phyloP scores from a whole-genome alignment of 2,888 invertebrate genomes.

The Empis livida region DNA sequence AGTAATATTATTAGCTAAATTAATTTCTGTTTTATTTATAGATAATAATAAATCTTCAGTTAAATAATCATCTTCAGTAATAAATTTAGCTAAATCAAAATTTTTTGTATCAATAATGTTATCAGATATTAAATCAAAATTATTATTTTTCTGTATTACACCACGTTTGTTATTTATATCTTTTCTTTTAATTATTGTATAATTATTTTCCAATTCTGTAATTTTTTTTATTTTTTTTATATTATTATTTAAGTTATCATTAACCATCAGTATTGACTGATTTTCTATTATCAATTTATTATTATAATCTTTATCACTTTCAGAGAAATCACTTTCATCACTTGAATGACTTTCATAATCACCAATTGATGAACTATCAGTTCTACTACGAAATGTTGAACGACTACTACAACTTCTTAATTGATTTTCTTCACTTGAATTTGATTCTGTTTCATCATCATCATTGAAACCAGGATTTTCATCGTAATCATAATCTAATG shows the following conservation, averaged over 20 bases:
- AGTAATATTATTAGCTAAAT: too few species aligned
- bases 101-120: conserved; percentile 23
- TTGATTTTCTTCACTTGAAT: conserved; percentile 4
- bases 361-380: conserved; percentile 32
- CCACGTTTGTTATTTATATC: background rate
- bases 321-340: conserved; percentile 26
- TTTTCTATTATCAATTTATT: background rate
- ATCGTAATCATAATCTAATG: conserved; percentile 6
- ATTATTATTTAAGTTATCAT: background rate
- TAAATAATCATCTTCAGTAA: conserved; percentile 31
- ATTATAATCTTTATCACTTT: conserved; percentile 13
- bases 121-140: background rate
- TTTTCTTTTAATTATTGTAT: background rate
- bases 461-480: conserved; percentile 13
- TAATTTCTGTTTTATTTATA: too few species aligned
- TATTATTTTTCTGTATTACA: too few species aligned
- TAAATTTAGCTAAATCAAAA: conserved; percentile 33
- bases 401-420: conserved; percentile 21
- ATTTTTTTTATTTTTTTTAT: background rate
- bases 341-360: conserved; percentile 35
- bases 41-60: too few species aligned
- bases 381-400: conserved; percentile 29
- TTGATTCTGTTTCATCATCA: conserved; percentile 14
- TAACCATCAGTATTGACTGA: background rate
- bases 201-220: background rate